phyloP scores from a whole-genome alignment of 2,113 vertebrate genomes.

The Dendrocopos noguchii region DNA sequence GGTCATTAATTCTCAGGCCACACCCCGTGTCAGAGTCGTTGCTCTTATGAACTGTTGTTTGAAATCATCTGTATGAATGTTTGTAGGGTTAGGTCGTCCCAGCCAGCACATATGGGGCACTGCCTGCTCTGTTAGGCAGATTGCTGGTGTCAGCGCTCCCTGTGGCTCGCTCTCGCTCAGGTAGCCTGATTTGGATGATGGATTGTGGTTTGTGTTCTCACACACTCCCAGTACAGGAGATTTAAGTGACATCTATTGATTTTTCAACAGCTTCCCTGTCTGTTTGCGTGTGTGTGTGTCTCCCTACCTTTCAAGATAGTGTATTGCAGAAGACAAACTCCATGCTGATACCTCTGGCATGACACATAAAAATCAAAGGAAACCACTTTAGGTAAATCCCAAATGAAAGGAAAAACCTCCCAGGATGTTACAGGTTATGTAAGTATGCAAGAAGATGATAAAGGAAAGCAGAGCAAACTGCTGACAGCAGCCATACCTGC shows the following conservation, averaged over 20 bases:
- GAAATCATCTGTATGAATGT: slow-evolving; percentile 7
- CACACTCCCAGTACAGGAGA: background rate
- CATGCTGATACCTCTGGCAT: background rate
- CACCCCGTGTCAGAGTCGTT: slow-evolving; percentile 48
- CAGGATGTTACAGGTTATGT: background rate
- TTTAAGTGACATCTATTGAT: background rate
- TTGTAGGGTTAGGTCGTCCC: slow-evolving; percentile 20
- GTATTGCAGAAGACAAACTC: background rate
- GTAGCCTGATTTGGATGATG: background rate
- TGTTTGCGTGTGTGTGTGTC: background rate
- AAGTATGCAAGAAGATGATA: background rate
- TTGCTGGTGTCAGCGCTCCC: slow-evolving; percentile 16
- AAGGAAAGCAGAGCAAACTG: background rate
- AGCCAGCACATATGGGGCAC: slow-evolving; percentile 2
- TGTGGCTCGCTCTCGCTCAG: background rate
- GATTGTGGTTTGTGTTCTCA: background rate
- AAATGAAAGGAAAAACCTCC: background rate
- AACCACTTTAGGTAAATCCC: background rate
- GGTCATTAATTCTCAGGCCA: slow-evolving; percentile 57
- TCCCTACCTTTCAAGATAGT: background rate
- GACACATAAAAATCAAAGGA: background rate
- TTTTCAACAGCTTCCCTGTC: background rate
- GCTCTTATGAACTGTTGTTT: slow-evolving; percentile 35
- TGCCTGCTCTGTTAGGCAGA: background rate
- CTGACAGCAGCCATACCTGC: background rate